Evolutionary conservation across 2,888 invertebrate genomes (phyloP).

Genomic region (Rotaria socialis): DNA sequence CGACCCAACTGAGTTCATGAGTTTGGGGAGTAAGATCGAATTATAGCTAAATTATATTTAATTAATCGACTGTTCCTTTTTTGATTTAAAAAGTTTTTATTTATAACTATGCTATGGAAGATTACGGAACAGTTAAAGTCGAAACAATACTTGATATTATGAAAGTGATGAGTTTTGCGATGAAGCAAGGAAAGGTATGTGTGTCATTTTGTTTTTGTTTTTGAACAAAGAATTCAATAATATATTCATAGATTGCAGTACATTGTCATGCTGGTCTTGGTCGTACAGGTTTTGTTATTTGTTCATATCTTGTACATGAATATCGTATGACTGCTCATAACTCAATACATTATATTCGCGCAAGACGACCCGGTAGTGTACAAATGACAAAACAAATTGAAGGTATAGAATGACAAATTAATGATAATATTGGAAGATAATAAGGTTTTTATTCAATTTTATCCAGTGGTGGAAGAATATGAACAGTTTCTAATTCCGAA

Average conservation of each 20-base stretch:
- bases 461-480: background rate
- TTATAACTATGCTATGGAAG: slow-evolving; percentile 45
- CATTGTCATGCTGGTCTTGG: slow-evolving; percentile 47
- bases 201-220: background rate
- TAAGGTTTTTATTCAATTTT: background rate
- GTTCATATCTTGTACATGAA: slow-evolving; percentile 40
- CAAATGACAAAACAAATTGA: slow-evolving; percentile 44
- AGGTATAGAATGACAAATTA: background rate
- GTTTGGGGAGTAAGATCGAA: slow-evolving; percentile 14
- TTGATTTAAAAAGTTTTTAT: slow-evolving; percentile 31
- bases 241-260: slow-evolving; percentile 31
- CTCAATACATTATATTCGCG: slow-evolving; percentile 42
- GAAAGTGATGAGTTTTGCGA: slow-evolving; percentile 41
- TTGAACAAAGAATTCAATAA: background rate
- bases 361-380: slow-evolving; percentile 43
- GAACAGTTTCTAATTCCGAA: slow-evolving; percentile 7
- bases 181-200: slow-evolving; percentile 39
- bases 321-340: slow-evolving; percentile 38
- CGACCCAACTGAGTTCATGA: slow-evolving; percentile 41
- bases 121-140: slow-evolving; percentile 38
- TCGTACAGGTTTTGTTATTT: slow-evolving; percentile 45
- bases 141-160: slow-evolving; percentile 42
- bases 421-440: background rate
- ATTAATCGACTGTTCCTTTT: background rate
- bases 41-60: background rate